Evolutionary conservation across 2,797 vertebrate species (phyloP).

Genomic region (Pipistrellus nathusii): DNA sequence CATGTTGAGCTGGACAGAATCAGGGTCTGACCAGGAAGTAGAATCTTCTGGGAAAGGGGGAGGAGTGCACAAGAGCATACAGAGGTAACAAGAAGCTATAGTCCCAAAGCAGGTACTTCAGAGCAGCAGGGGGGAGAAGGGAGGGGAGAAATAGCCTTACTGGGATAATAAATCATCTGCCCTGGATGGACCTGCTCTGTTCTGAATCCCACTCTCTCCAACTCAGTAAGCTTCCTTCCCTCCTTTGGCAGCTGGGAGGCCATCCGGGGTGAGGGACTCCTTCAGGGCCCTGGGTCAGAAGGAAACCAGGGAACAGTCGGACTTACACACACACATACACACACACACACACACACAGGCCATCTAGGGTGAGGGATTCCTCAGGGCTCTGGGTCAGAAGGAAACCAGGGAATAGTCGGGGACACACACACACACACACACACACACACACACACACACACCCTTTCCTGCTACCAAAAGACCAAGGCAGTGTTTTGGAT

Average conservation of each 20-base stretch:
- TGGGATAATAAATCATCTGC: neutral
- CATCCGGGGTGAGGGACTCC: neutral
- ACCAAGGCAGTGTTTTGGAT: constrained; percentile 43
- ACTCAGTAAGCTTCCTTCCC: neutral
- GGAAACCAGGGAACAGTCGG: neutral
- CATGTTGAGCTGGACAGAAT: neutral
- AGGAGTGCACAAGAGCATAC: neutral
- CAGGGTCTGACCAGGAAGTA: neutral
- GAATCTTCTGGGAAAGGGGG: neutral
- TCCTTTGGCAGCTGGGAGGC: neutral
- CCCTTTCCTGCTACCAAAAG: constrained; percentile 48
- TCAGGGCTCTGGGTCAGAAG: constrained; percentile 24
- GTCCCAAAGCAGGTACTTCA: neutral
- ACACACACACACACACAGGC: constrained; percentile 12
- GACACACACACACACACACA: constrained; percentile 10
- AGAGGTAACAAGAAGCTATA: neutral
- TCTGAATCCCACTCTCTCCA: neutral
- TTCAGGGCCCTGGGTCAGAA: constrained; percentile 38
- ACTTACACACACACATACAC: neutral
- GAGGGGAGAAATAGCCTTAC: neutral
- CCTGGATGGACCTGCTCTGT: neutral
- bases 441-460: constrained; percentile 2
- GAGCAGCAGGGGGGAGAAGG: neutral
- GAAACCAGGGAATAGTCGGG: neutral
- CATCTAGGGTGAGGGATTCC: neutral